phyloP scores from a whole-genome alignment of 2,797 vertebrate genomes.

The Melanotaenia nigrans region DNA sequence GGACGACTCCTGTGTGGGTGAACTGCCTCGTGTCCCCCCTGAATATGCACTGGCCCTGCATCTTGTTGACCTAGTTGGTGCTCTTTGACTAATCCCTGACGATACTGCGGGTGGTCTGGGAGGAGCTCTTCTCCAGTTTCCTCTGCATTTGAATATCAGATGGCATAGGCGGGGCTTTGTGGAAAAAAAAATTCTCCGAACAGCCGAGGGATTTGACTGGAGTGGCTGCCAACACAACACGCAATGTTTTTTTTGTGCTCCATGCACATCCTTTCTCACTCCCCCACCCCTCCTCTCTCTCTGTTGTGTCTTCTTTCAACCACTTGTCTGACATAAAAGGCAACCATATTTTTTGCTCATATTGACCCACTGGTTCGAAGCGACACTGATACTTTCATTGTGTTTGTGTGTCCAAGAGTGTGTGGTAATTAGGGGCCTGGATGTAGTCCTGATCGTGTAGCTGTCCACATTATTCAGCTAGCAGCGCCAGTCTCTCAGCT shows the following conservation, averaged over 20 bases:
- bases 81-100: constrained; percentile 84
- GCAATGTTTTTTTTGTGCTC: constrained; percentile 63
- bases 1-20: constrained; percentile 71
- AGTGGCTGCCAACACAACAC: constrained; percentile 76
- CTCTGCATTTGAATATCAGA: constrained; percentile 85
- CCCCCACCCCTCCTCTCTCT: constrained; percentile 2
- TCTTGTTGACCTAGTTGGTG: constrained; percentile 87
- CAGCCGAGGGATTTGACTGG: constrained; percentile 79
- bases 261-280: constrained; percentile 21
- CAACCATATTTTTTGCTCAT: constrained; percentile 42
- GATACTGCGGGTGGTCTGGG: constrained; percentile 79
- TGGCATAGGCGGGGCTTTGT: constrained; percentile 76
- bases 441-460: constrained; percentile 39
- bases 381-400: constrained; percentile 61
- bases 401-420: constrained; percentile 35
- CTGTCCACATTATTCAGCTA: constrained; percentile 33
- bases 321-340: constrained; percentile 61
- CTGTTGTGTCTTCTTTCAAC: constrained; percentile 38
- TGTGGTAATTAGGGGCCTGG: constrained; percentile 31
- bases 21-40: constrained; percentile 56
- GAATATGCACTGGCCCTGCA: constrained; percentile 69
- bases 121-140: constrained; percentile 78
- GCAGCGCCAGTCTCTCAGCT: constrained; percentile 58
- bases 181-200: constrained; percentile 54
- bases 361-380: constrained; percentile 60